Conservation (phyloP, 2,888 invertebrate species). For the Drosophila borealis region DNA sequence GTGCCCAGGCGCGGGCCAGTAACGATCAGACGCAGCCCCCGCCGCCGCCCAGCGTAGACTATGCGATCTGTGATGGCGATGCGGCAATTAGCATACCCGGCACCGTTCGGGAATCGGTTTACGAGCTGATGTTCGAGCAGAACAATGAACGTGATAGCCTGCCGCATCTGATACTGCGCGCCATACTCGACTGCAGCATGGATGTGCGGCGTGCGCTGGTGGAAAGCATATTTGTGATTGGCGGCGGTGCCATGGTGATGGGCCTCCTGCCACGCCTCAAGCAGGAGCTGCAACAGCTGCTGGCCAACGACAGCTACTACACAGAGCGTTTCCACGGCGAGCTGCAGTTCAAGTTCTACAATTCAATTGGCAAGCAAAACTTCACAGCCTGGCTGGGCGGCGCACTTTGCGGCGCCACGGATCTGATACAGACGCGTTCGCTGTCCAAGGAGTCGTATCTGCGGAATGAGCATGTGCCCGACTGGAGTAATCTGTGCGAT, state of each 20-base stretch:
- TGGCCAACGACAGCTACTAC: slow-evolving; percentile 87
- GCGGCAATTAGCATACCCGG: slow-evolving; percentile 88
- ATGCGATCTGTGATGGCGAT: slow-evolving; percentile 88
- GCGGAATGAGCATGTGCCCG: slow-evolving; percentile 89
- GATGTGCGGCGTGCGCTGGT: slow-evolving; percentile 92
- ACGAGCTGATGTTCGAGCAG: slow-evolving; percentile 93
- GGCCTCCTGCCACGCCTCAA: slow-evolving; percentile 93
- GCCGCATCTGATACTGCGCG: slow-evolving; percentile 93
- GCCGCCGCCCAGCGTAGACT: slow-evolving; percentile 87
- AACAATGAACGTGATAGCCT: slow-evolving; percentile 93
- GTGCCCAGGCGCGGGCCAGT: slow-evolving; percentile 87
- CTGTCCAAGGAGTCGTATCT: slow-evolving; percentile 91
- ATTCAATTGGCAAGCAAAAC: slow-evolving; percentile 92
- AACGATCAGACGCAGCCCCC: slow-evolving; percentile 84
- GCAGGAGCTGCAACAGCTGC: slow-evolving; percentile 89
- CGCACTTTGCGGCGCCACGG: slow-evolving; percentile 91
- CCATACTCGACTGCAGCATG: slow-evolving; percentile 92
- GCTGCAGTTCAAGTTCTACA: slow-evolving; percentile 91
- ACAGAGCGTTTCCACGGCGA: slow-evolving; percentile 86
- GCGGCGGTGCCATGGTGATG: slow-evolving; percentile 93
- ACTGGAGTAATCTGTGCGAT: slow-evolving; percentile 89
- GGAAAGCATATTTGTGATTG: slow-evolving; percentile 93
- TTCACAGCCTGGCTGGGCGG: slow-evolving; percentile 95
- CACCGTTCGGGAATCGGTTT: slow-evolving; percentile 91
- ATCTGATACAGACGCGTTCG: slow-evolving; percentile 89